Evolutionary conservation across 2,888 invertebrate genomes (phyloP), one percentile per base, ranked within the genome.

Genomic region (Drosophila nr. medialis): DNA sequence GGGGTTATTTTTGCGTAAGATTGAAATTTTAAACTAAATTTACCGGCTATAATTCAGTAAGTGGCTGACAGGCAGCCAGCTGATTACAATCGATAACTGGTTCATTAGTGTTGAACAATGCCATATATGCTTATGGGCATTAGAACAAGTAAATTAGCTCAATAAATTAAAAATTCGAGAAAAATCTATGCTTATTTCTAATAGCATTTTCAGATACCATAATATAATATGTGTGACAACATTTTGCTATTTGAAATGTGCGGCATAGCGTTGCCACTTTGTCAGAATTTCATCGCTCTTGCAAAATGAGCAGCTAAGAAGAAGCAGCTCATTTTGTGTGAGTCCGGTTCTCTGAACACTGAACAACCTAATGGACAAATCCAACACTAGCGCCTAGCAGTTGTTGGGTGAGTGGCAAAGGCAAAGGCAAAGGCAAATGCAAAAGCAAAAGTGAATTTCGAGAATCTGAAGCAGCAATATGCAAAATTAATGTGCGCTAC

Each of bases 361-460:
- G 62, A 45, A 45, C 24, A 45, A 72, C 50, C 48, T 55, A 77
- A 77, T 65, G 72, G 72, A 49, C 72, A 72, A 77, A 72, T 66
- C 77, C 75, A 76, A 68, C 76, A 77, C 76, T 63, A 77, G 64
- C 72, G 76, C 72, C 76, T 62, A 55, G 66, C 76, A 77, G 77
- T 80, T 80, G 80, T 70, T 80, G 80, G 80, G 72, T 54, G 80
- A 77, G 80, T 77, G 80, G 71, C 71, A 77, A 66, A 80, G 71
- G 72, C 77, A 77, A 65, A 78, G 69, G 76, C 75, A 58, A 53
- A 62, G 50, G 75, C 63, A 56, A 49, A 64, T 40, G 64, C 70
- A 70, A 77, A 77, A 75, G 80, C 76, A 78, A 76, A 80, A 76
- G 77, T 78, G 80, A 76, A 76, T 72, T 68, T 54, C 60, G 50